phyloP scores from a whole-genome alignment of 2,888 invertebrate genomes.

The Ennomos erosarius region DNA sequence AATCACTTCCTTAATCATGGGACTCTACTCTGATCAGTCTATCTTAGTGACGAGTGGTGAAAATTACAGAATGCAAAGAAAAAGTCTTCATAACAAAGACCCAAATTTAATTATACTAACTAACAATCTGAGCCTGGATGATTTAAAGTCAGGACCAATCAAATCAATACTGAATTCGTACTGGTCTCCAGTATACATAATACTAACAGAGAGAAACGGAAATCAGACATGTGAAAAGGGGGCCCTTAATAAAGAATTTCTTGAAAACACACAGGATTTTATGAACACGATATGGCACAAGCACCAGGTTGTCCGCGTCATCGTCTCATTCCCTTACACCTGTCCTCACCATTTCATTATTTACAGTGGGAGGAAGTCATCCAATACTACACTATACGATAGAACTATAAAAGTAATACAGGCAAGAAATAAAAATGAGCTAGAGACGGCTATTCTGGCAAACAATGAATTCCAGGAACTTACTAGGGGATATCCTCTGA shows the following conservation, averaged over 20 bases:
- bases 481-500: slow-evolving; percentile 53
- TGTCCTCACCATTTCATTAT: slow-evolving; percentile 50
- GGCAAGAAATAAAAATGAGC: slow-evolving; percentile 28
- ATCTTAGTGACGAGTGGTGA: slow-evolving; percentile 24
- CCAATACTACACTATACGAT: slow-evolving; percentile 44
- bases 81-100: not conserved
- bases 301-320: slow-evolving; percentile 43
- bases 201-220: slow-evolving; percentile 43
- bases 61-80: not conserved
- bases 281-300: slow-evolving; percentile 58
- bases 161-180: slow-evolving; percentile 34
- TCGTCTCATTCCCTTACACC: slow-evolving; percentile 51
- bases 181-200: slow-evolving; percentile 50
- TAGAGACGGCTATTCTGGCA: slow-evolving; percentile 27
- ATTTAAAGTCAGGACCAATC: slow-evolving; percentile 16
- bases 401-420: slow-evolving; percentile 51
- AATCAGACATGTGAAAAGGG: slow-evolving; percentile 48
- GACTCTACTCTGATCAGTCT: slow-evolving; percentile 25
- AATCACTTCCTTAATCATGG: slow-evolving; percentile 24
- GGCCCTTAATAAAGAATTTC: slow-evolving; percentile 38
- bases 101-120: slow-evolving; percentile 31
- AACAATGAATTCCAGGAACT: slow-evolving; percentile 37
- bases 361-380: slow-evolving; percentile 46
- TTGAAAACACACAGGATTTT: slow-evolving; percentile 42
- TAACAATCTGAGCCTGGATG: slow-evolving; percentile 15